Base-by-base conservation (phyloP, 2,888 invertebrate genomes). In the Philhelius pedissequus region DNA sequence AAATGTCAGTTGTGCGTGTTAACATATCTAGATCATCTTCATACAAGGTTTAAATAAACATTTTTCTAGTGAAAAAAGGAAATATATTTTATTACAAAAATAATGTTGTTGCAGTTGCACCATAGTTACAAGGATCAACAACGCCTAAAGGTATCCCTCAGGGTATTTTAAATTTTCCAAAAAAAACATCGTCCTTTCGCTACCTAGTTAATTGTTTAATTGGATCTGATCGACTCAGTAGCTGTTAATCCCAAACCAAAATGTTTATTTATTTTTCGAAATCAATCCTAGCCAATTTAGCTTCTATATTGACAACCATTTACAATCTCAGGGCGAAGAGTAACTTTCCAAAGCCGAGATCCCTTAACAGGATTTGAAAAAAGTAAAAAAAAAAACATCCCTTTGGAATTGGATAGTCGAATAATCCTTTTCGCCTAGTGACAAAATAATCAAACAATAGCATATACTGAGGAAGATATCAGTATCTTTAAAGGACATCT, bases 171-270 rank as follows among this genome's bases (percentile, higher is more conserved):
- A 45, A 35, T 9, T 35, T n/a, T 22, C 32, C 30, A 2, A 35
- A n/a, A 1, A 9, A 35, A 38, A 18, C 9, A n/a, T 15, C 45
- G 22, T 30, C 9, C 9, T 22, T 4, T 8, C 1, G 32, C 2
- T 50, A 71, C 48, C 56, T 18, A 43, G 58, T 52, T 75, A 79
- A 70, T 83, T 83, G 74, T 43, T 76, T 84, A 84, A 84, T 84
- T 84, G 84, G 84, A 84, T 84, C 84, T 80, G 75, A 80, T 71
- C 54, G 84, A 84, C 84, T 84, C 84, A 84, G 84, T 76, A 73
- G 80, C 75, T 54, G 80, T 80, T 84, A 84, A 84, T 84, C 75
- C 80, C 75, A 75, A 84, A 84, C 71, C 60, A 71, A 80, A 84
- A 70, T 84, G 75, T 84, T 84, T 84, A 84, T 84, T 80, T 84